These are phyloP conservation scores for Hemichromis elongatus DNA, from an alignment of 2,113 vertebrate species.

Conservation along the genomic window DNA sequence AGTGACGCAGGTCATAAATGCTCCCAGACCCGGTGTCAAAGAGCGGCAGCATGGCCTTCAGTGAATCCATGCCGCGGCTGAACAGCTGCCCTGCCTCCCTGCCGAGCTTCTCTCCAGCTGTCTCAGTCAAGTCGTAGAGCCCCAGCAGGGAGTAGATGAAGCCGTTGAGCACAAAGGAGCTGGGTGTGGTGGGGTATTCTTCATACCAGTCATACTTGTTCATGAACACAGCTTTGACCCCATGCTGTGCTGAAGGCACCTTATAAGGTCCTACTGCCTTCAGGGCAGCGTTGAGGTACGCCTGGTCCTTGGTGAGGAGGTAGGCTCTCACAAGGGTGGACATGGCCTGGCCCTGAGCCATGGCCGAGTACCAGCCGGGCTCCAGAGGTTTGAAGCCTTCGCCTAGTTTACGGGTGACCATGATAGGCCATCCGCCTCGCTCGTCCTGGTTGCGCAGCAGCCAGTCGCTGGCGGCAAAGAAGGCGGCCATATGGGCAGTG, in stretches of 20 bases:
- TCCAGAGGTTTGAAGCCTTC: conserved; percentile 92
- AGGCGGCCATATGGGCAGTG: conserved; percentile 92
- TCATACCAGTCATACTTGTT: conserved; percentile 95
- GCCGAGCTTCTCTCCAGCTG: conserved; percentile 84
- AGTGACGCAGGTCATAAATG: conserved; percentile 96
- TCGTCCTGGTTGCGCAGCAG: conserved; percentile 94
- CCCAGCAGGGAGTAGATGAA: conserved; percentile 97
- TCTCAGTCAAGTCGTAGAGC: conserved; percentile 91
- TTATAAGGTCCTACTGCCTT: conserved; percentile 86
- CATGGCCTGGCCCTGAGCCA: conserved; percentile 98
- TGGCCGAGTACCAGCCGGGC: conserved; percentile 98
- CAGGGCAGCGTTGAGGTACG: conserved; percentile 85
- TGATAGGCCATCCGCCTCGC: conserved; percentile 93
- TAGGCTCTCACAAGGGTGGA: conserved; percentile 93
- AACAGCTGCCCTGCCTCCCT: conserved; percentile 83
- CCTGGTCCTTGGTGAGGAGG: conserved; percentile 84
- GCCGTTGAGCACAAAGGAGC: conserved; percentile 96
- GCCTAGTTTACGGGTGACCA: conserved; percentile 93
- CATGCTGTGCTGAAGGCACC: conserved; percentile 84
- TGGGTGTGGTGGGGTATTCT: conserved; percentile 92
- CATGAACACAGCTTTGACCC: conserved; percentile 95
- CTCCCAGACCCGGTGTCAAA: conserved; percentile 95
- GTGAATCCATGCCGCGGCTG: conserved; percentile 88
- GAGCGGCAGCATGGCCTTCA: conserved; percentile 95
- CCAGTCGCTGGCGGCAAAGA: conserved; percentile 94